Evolutionary conservation across 2,797 vertebrate species (phyloP), one percentile per base, ranked within the genome.

Genomic region (Otus scops): DNA sequence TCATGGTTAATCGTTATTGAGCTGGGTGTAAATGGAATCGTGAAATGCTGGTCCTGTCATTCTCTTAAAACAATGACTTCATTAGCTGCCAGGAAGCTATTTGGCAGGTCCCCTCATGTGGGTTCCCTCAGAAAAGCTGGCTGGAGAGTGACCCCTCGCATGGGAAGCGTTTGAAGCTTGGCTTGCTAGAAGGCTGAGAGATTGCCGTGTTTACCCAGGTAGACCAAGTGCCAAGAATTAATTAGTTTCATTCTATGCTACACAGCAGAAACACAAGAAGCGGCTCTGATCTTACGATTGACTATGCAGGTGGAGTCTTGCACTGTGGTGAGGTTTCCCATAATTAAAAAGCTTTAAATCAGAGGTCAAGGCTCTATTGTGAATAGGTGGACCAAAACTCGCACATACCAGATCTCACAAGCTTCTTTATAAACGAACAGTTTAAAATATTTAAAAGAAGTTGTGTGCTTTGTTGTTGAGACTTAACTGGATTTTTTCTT

Each of bases 21-120:
- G 84, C 63, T 73, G 93, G 82, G 76, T 45, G 89, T 82, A 92
- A 86, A 57, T 77, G 50, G 57, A 85, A 83, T 73, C 14, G 3
- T 47, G 38, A 63, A 79, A 45, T 3, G 59, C 67, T 85, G 34
- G 14, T 59, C 67, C 93, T 86, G 76, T 91, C 87, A 64, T 93
- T 93, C 74, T 93, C 65, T 80, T 23, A 68, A 82, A 87, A 93
- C 93, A 94, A 94, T 95, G 14, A 59, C 69, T 92, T 82, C 12
- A 8, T 67, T 41, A 56, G 51, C 54, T 87, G 78, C 77, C 89
- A 93, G 57, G 84, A 95, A 79, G 68, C 34, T 65, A 8, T 84
- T 91, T 91, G 92, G 89, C 91, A 77, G 39, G 61, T 85, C 20
- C 59, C 39, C n/a, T 80, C 2, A 0, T 43, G 16, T 54, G 73